Conservation (phyloP, 2,888 invertebrate species). For the Xestia c-nigrum region DNA sequence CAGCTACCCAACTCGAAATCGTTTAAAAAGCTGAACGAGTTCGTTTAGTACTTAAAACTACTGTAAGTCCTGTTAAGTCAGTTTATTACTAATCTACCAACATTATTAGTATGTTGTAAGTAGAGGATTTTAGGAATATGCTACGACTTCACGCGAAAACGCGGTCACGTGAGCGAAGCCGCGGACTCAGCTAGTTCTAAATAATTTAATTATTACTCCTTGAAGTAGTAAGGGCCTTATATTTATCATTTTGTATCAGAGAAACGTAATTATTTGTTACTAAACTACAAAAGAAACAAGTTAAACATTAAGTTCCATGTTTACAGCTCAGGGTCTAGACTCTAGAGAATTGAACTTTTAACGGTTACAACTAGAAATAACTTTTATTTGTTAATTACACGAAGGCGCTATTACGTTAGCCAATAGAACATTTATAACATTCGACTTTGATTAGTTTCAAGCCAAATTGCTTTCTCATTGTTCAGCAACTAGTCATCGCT, state of each 20-base stretch:
- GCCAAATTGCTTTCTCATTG: constrained; percentile 66
- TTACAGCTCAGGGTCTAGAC: constrained; percentile 5
- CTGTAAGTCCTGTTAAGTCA: no score
- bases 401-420: constrained; percentile 33
- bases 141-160: no score
- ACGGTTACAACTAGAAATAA: constrained; percentile 18
- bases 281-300: constrained; percentile 9
- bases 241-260: not conserved
- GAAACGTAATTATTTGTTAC: not conserved
- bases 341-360: constrained; percentile 9
- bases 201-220: not conserved
- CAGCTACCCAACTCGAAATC: not conserved
- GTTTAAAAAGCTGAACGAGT: not conserved
- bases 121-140: no score
- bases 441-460: constrained; percentile 53
- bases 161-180: no score
- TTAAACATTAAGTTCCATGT: constrained; percentile 7
- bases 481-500: constrained; percentile 63
- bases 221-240: not conserved
- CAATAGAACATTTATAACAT: constrained; percentile 43
- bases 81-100: no score
- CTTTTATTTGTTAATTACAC: constrained; percentile 19
- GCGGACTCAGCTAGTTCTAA: not conserved
- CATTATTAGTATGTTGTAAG: no score
- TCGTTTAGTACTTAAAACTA: no score